phyloP scores from a whole-genome alignment of 2,797 vertebrate genomes.

The Megalops cyprinoides region DNA sequence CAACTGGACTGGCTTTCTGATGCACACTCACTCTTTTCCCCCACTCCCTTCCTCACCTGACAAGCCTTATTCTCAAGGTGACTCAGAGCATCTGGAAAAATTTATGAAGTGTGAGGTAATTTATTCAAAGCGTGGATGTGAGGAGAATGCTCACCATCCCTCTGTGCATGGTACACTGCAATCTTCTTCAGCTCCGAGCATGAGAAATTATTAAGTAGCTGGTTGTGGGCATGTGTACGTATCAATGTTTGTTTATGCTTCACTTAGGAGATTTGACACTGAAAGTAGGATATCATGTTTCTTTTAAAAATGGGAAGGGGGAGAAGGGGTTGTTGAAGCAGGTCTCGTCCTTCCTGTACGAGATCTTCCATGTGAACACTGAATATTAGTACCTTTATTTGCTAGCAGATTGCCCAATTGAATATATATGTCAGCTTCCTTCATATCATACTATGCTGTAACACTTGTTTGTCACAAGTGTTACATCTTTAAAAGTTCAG shows the following conservation, averaged over 20 bases:
- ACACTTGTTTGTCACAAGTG: too few relatives aligned
- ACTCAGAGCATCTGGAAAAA: conserved; percentile 71
- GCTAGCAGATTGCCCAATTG: too few relatives aligned
- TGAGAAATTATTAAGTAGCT: not conserved
- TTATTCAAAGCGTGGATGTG: conserved; percentile 58
- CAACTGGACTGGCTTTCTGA: not conserved
- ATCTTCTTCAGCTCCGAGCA: not conserved
- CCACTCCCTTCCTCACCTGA: conserved; percentile 33
- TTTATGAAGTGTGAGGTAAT: conserved; percentile 62
- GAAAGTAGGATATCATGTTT: not conserved
- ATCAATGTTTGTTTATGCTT: not conserved
- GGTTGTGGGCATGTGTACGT: too few relatives aligned
- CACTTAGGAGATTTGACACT: not conserved
- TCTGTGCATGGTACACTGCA: too few relatives aligned
- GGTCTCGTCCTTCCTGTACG: not conserved
- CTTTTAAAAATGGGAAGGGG: not conserved
- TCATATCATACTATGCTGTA: too few relatives aligned
- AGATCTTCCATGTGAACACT: not conserved
- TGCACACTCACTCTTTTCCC: conserved; percentile 1
- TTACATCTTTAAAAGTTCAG: not conserved
- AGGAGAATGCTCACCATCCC: not conserved
- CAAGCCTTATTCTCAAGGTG: conserved; percentile 72
- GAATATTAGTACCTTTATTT: too few relatives aligned
- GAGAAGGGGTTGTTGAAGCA: not conserved
- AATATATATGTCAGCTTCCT: too few relatives aligned